Conservation (phyloP, 2,888 invertebrate species). For the Julus scandinavius region DNA sequence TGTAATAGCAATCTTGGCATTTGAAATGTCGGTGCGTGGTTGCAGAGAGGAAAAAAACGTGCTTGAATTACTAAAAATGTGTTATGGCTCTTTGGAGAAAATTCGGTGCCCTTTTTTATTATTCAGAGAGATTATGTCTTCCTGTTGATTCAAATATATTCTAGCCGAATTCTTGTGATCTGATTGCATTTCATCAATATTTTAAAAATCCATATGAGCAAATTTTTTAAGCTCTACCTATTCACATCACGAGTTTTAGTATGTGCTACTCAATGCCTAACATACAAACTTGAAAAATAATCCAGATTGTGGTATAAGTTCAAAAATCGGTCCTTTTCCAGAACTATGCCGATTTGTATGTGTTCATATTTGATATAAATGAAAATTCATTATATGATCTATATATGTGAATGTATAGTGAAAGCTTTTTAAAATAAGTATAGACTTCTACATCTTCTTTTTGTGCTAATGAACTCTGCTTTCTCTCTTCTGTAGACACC, state of each 20-base stretch:
- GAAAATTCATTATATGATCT: no score
- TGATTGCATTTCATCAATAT: neutral
- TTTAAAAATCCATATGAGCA: neutral
- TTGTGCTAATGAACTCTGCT: neutral
- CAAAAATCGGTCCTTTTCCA: neutral
- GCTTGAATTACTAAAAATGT: neutral
- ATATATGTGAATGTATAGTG: no score
- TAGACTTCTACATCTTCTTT: neutral
- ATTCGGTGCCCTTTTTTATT: neutral
- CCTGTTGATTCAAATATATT: slow-evolving; percentile 21
- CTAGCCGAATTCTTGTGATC: neutral
- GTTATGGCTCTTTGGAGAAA: neutral
- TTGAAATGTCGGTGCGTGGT: neutral
- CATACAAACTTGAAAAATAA: neutral
- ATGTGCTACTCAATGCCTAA: neutral
- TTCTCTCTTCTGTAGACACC: neutral
- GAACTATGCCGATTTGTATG: no score
- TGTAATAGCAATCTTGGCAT: neutral
- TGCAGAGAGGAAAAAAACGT: neutral
- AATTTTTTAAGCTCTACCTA: neutral
- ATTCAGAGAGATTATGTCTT: slow-evolving; percentile 22
- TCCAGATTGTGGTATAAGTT: neutral
- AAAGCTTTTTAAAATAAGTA: no score
- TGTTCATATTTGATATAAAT: no score
- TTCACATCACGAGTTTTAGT: neutral